phyloP scores from a whole-genome alignment of 2,113 vertebrate genomes.

The Urocolius indicus region DNA sequence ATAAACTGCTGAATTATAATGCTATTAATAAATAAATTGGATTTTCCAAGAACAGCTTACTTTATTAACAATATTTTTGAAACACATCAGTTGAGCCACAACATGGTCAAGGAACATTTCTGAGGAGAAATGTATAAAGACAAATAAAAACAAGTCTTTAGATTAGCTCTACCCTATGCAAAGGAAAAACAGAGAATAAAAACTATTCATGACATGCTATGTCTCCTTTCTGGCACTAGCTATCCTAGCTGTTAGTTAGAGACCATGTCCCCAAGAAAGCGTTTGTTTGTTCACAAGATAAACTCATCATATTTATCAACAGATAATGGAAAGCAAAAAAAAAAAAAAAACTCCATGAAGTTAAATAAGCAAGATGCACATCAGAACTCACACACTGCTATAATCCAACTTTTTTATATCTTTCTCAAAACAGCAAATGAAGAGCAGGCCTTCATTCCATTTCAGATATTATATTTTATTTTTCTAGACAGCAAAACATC shows the following conservation, averaged over 20 bases:
- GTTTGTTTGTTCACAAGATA: background rate
- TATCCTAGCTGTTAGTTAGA: background rate
- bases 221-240: background rate
- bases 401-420: background rate
- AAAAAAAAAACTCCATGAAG: no score
- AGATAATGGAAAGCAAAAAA: background rate
- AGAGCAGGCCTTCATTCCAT: background rate
- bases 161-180: background rate
- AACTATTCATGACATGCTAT: background rate
- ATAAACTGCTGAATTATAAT: background rate
- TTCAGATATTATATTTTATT: slow-evolving; percentile 5
- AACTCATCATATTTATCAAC: background rate
- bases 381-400: background rate
- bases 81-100: background rate
- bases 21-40: background rate
- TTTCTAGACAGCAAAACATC: background rate
- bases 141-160: background rate
- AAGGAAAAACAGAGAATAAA: background rate
- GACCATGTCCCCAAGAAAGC: background rate
- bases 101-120: background rate
- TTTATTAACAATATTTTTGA: background rate
- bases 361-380: background rate
- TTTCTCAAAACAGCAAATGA: slow-evolving; percentile 2
- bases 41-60: background rate
- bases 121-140: background rate